Percentiles rank a stretch among this genome's conserved stretches.
Evolutionary conservation across 35 echinoderm and acorn worm genomes (phyloP).

Genomic region (Diadema setosum): DNA sequence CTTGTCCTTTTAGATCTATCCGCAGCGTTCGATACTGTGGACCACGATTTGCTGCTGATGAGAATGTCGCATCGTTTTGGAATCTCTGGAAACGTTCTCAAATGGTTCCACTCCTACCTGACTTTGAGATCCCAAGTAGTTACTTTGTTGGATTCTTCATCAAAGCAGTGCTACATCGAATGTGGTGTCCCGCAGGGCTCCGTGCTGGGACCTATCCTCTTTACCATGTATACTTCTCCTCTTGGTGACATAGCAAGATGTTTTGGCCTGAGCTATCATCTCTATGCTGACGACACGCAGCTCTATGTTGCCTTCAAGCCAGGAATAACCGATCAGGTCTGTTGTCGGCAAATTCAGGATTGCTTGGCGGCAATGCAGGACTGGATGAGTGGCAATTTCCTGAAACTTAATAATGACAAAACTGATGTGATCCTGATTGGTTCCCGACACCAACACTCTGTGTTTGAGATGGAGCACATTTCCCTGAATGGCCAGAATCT

Average conservation of each 20-base stretch:
- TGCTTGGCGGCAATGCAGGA: too few relatives aligned
- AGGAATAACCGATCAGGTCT: too few relatives aligned
- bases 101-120: constrained; percentile 30
- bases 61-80: not conserved
- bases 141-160: not conserved
- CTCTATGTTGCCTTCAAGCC: not conserved
- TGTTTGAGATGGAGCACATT: too few relatives aligned
- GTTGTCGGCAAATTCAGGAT: too few relatives aligned
- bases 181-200: constrained; percentile 28
- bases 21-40: constrained; percentile 15
- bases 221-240: too few relatives aligned
- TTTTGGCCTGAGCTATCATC: not conserved
- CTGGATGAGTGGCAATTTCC: too few relatives aligned
- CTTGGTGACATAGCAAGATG: too few relatives aligned
- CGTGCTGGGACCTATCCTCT: too few relatives aligned
- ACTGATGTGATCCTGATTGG: too few relatives aligned
- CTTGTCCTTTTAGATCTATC: constrained; percentile 6
- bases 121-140: not conserved
- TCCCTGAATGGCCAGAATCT: too few relatives aligned
- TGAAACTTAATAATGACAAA: too few relatives aligned
- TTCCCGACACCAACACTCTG: too few relatives aligned
- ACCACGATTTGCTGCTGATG: not conserved
- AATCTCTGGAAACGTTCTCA: not conserved
- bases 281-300: not conserved
- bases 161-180: not conserved